Conservation (phyloP, 2,113 vertebrate species). For the Pagrus major region DNA sequence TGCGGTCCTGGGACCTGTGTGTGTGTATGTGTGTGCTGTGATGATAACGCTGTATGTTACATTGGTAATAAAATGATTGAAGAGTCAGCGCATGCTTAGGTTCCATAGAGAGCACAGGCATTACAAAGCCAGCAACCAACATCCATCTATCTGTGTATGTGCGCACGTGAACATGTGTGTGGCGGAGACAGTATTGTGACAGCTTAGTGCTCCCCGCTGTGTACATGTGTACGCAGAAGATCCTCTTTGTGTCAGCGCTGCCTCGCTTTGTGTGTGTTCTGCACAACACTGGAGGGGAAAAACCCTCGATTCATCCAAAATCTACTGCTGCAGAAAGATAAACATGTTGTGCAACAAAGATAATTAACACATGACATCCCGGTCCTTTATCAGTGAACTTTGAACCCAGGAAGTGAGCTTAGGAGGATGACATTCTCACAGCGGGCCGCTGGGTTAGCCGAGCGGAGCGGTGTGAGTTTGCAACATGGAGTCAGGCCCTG, state of each 20-base stretch:
- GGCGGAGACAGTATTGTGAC: slow-evolving; percentile 55
- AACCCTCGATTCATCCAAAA: slow-evolving; percentile 16
- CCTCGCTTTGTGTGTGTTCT: slow-evolving; percentile 14
- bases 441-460: slow-evolving; percentile 35
- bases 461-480: slow-evolving; percentile 67
- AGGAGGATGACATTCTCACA: slow-evolving; percentile 55
- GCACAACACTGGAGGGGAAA: background rate
- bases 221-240: slow-evolving; percentile 43
- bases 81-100: slow-evolving; percentile 50
- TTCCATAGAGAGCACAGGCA: slow-evolving; percentile 63
- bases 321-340: slow-evolving; percentile 39
- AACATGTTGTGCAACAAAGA: slow-evolving; percentile 40
- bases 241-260: slow-evolving; percentile 46
- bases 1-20: slow-evolving; percentile 60
- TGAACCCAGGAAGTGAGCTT: slow-evolving; percentile 74
- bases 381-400: slow-evolving; percentile 68
- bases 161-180: slow-evolving; percentile 31
- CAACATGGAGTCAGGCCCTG: slow-evolving; percentile 75
- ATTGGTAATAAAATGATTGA: slow-evolving; percentile 69
- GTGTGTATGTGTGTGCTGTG: slow-evolving; percentile 24
- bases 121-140: slow-evolving; percentile 45
- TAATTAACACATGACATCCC: slow-evolving; percentile 66
- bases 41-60: slow-evolving; percentile 51
- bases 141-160: slow-evolving; percentile 53
- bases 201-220: slow-evolving; percentile 65